Percentiles rank a stretch among this genome's conserved stretches.
Evolutionary conservation across 2,113 vertebrate genomes (phyloP).

Genomic region (Lichenostomus cassidix): DNA sequence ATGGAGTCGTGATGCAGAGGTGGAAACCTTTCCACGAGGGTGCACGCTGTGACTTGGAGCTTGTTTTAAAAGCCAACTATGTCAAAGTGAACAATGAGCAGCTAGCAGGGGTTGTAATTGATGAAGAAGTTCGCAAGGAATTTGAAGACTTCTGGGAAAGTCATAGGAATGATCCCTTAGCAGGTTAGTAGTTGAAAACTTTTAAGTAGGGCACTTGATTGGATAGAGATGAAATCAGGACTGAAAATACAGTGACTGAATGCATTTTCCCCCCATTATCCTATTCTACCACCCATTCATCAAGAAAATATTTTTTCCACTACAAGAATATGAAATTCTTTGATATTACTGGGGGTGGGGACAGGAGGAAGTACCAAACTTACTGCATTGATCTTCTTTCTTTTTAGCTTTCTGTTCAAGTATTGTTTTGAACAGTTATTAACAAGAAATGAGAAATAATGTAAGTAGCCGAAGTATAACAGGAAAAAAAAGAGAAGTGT

Average conservation of each 20-base stretch:
- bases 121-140: conserved; percentile 88
- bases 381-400: background rate
- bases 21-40: conserved; percentile 88
- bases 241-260: background rate
- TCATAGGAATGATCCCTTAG: conserved; percentile 80
- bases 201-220: background rate
- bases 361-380: background rate
- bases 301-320: background rate
- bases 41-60: conserved; percentile 86
- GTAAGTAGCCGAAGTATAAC: background rate
- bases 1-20: conserved; percentile 90
- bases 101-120: conserved; percentile 73
- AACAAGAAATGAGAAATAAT: background rate
- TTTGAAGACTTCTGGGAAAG: conserved; percentile 89
- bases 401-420: background rate
- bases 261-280: background rate
- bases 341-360: background rate
- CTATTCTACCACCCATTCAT: background rate
- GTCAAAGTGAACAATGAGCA: conserved; percentile 93
- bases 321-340: background rate
- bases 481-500: background rate
- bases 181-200: conserved; percentile 76
- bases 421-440: background rate
- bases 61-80: conserved; percentile 92
- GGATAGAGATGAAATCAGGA: background rate